Conservation (phyloP, 2,797 vertebrate species). For the Ptychadena robeensis region DNA sequence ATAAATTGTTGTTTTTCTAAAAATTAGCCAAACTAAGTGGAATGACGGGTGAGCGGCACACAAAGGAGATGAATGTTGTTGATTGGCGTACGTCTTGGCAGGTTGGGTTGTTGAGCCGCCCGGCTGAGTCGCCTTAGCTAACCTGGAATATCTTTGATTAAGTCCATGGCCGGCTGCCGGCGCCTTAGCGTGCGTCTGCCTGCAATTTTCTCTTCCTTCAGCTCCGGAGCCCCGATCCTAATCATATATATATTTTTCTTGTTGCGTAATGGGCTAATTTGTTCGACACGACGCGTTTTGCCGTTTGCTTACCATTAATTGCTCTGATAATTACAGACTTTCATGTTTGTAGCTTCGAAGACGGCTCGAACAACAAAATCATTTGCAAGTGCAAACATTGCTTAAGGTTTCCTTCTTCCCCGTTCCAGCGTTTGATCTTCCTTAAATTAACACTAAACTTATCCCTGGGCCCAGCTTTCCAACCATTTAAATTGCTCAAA, state of each 20-base stretch:
- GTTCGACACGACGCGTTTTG: constrained; percentile 41
- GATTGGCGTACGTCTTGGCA: neutral
- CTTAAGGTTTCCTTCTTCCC: constrained; percentile 31
- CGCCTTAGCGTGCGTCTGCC: neutral
- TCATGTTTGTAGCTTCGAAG: constrained; percentile 39
- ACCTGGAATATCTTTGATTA: neutral
- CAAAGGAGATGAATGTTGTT: neutral
- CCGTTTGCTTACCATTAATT: constrained; percentile 55
- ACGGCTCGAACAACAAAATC: constrained; percentile 52
- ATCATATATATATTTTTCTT: constrained; percentile 50
- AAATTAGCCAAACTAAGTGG: neutral
- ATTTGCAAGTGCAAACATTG: constrained; percentile 50
- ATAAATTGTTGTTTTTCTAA: neutral
- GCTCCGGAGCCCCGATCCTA: constrained; percentile 12
- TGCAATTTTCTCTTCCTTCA: constrained; percentile 34
- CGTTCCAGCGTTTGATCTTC: constrained; percentile 44
- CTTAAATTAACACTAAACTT: constrained; percentile 50
- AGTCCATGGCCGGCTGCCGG: neutral
- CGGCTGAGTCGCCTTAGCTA: constrained; percentile 15
- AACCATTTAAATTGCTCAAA: constrained; percentile 32
- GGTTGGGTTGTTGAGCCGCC: neutral
- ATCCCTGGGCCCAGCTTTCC: constrained; percentile 43
- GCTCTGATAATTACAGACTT: constrained; percentile 56
- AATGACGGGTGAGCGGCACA: neutral
- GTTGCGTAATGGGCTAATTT: constrained; percentile 53